Percentiles rank a stretch among this genome's conserved stretches.
phyloP scores from a whole-genome alignment of 2,797 vertebrate species.

The Prunella strophiata region DNA sequence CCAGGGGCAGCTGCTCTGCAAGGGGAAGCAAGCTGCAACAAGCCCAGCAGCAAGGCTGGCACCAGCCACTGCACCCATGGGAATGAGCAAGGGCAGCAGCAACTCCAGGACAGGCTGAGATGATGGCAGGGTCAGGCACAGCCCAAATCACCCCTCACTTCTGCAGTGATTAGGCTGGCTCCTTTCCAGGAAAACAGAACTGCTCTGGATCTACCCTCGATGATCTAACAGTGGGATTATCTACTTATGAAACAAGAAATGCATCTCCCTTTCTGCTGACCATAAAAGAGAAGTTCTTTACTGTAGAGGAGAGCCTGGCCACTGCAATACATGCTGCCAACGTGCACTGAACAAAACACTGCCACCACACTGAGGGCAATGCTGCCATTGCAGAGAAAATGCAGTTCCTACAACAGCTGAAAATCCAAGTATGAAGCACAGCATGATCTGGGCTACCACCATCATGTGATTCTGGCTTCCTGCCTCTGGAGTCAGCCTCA shows the following conservation, averaged over 20 bases:
- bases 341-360: neutral
- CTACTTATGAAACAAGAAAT: neutral
- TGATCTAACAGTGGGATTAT: neutral
- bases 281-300: neutral
- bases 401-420: neutral
- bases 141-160: neutral
- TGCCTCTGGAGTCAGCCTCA: neutral
- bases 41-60: neutral
- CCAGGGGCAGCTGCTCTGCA: fast-evolving
- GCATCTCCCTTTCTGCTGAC: neutral
- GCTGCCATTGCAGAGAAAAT: neutral
- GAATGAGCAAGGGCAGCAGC: neutral
- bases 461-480: neutral
- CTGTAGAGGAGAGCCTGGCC: neutral
- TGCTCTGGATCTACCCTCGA: neutral
- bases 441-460: neutral
- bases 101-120: neutral
- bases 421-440: neutral
- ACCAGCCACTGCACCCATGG: fast-evolving
- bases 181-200: neutral
- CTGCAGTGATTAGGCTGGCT: neutral
- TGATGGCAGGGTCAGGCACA: neutral
- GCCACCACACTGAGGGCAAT: neutral
- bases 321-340: neutral
- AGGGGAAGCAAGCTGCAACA: neutral